Evolutionary conservation across 2,888 invertebrate species (phyloP).

Genomic region (Limnephilus rhombicus): DNA sequence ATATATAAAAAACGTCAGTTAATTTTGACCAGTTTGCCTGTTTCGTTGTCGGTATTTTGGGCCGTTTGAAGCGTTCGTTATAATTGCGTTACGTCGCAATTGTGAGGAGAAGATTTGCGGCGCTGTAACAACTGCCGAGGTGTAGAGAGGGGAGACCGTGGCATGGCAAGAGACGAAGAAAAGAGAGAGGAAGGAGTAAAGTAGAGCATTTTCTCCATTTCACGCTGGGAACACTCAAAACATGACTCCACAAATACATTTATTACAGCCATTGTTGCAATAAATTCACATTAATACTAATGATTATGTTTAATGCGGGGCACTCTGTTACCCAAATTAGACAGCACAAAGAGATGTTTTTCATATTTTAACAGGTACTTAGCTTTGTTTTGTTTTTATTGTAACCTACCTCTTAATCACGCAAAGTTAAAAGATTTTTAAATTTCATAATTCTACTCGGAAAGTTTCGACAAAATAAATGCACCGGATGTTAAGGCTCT

Average conservation of each 20-base stretch:
- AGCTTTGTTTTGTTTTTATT: background rate
- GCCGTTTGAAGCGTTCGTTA: slow-evolving; percentile 21
- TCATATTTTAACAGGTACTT: background rate
- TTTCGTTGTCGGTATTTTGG: background rate
- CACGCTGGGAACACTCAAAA: slow-evolving; percentile 45
- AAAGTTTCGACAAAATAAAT: too few relatives aligned
- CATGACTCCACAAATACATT: slow-evolving; percentile 39
- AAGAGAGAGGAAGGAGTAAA: background rate
- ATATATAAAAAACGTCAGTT: background rate
- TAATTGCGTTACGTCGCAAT: slow-evolving; percentile 38
- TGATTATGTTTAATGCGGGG: slow-evolving; percentile 43
- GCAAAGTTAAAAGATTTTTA: too few relatives aligned
- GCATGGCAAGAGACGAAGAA: background rate
- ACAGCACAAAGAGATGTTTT: background rate
- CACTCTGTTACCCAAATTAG: slow-evolving; percentile 32
- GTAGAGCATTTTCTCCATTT: slow-evolving; percentile 37
- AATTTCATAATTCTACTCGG: too few relatives aligned
- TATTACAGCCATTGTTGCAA: slow-evolving; percentile 44
- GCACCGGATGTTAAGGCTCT: too few relatives aligned
- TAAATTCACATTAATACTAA: slow-evolving; percentile 49
- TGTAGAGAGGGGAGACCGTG: background rate
- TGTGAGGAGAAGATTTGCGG: slow-evolving; percentile 37
- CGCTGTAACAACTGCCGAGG: background rate
- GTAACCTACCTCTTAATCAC: background rate
- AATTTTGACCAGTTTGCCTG: background rate